phyloP scores from a whole-genome alignment of 2,888 invertebrate genomes.

The Apodemia zela region DNA sequence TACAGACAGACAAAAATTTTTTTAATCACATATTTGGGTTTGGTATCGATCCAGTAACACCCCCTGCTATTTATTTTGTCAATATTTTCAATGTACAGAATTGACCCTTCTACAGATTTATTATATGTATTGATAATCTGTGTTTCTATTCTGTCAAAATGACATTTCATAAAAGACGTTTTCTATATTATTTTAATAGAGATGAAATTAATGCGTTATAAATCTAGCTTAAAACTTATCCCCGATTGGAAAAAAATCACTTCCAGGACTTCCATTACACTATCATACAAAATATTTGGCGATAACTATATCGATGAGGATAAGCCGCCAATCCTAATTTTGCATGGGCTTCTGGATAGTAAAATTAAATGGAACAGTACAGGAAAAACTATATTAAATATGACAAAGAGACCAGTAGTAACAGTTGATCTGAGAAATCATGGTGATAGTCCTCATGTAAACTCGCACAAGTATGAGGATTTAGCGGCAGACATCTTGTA shows the following conservation, averaged over 20 bases:
- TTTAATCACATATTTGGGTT: too few species aligned
- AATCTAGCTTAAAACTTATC: not conserved
- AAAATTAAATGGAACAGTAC: constrained; percentile 93
- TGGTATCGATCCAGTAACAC: too few species aligned
- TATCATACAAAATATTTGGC: constrained; percentile 60
- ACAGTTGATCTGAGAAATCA: constrained; percentile 96
- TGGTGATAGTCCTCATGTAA: constrained; percentile 91
- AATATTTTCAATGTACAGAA: too few species aligned
- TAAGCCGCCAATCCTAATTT: constrained; percentile 66
- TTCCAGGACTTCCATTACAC: constrained; percentile 41
- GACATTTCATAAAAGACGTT: not conserved
- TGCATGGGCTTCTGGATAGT: constrained; percentile 93
- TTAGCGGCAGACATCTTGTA: constrained; percentile 87
- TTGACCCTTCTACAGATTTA: too few species aligned
- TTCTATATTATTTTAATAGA: not conserved
- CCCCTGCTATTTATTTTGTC: too few species aligned
- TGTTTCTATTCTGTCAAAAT: too few species aligned
- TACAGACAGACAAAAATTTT: too few species aligned
- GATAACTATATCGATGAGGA: constrained; percentile 38
- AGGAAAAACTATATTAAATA: constrained; percentile 84
- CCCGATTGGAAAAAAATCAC: constrained; percentile 17
- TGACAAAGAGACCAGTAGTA: constrained; percentile 86
- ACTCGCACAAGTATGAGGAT: constrained; percentile 85
- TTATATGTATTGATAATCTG: too few species aligned
- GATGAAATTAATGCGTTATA: not conserved